Conservation (phyloP, 2,888 invertebrate genomes). For the Kuschelorhynchus macadamiae region DNA sequence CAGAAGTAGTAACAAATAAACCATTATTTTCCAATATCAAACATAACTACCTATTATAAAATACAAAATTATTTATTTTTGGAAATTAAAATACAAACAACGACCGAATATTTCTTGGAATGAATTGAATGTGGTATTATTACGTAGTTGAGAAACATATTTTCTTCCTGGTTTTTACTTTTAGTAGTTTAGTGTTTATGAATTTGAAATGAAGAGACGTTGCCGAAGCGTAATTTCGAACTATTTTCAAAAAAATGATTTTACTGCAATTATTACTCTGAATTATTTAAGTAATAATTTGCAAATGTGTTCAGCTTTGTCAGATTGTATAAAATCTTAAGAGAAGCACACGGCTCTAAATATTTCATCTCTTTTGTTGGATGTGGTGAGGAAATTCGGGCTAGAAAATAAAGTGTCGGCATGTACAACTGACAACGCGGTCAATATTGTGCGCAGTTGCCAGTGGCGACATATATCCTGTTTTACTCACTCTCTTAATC, state of each 20-base stretch:
- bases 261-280: constrained; percentile 51
- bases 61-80: no score
- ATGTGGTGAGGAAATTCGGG: constrained; percentile 7
- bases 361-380: constrained; percentile 26
- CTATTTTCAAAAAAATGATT: constrained; percentile 46
- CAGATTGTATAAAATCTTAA: constrained; percentile 40
- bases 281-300: constrained; percentile 51
- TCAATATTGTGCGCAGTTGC: constrained; percentile 48
- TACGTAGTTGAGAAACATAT: no score
- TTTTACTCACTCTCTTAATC: constrained; percentile 58
- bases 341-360: constrained; percentile 47
- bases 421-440: constrained; percentile 54
- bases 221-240: no score
- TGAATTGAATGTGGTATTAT: no score
- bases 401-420: constrained; percentile 50
- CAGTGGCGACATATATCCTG: constrained; percentile 53
- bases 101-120: no score
- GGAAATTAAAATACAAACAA: no score
- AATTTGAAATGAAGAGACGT: no score
- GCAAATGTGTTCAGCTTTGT: constrained; percentile 27
- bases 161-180: no score
- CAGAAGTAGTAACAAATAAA: no score
- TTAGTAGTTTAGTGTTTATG: no score
- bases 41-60: no score
- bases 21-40: no score